A percentile compares a stretch with the other conserved stretches of the same genome.
phyloP scores from a whole-genome alignment of 2,113 vertebrate species.

The Caranx melampygus region DNA sequence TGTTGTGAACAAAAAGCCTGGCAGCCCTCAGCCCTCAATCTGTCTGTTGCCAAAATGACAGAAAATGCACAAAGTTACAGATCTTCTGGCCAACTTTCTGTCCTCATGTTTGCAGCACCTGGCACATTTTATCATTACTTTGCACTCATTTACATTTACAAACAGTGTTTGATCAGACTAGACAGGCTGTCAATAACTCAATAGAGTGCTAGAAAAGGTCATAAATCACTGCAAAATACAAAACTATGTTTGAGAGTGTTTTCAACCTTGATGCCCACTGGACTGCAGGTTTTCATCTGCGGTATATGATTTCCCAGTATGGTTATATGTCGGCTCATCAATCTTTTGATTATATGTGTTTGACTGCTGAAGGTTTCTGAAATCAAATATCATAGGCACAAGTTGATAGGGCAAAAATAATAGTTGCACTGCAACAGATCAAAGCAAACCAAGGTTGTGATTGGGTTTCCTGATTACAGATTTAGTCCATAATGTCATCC shows the following conservation, averaged over 20 bases:
- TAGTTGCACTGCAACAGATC: slow-evolving; percentile 11
- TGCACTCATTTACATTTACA: slow-evolving; percentile 36
- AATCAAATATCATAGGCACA: slow-evolving; percentile 34
- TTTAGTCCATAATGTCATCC: background rate
- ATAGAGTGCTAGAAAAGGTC: slow-evolving; percentile 30
- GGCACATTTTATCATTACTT: slow-evolving; percentile 14
- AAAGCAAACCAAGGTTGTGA: slow-evolving; percentile 29
- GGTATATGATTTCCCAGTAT: slow-evolving; percentile 11
- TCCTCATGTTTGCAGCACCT: background rate
- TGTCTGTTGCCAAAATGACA: background rate
- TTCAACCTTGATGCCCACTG: background rate
- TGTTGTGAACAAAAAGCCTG: background rate
- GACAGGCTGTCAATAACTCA: slow-evolving; percentile 49
- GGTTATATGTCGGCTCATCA: slow-evolving; percentile 19
- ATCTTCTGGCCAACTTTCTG: background rate
- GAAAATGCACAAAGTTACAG: background rate
- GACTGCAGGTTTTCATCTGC: background rate
- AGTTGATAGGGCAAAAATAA: slow-evolving; percentile 33
- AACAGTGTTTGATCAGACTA: slow-evolving; percentile 11
- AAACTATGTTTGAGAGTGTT: background rate
- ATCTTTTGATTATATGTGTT: slow-evolving; percentile 17
- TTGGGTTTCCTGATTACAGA: slow-evolving; percentile 25
- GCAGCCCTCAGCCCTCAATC: background rate
- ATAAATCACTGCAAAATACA: slow-evolving; percentile 23
- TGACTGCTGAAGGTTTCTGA: slow-evolving; percentile 1